Evolutionary conservation across 2,113 vertebrate species (phyloP), one percentile per base, ranked within the genome.

Genomic region (Syngnathus typhle): DNA sequence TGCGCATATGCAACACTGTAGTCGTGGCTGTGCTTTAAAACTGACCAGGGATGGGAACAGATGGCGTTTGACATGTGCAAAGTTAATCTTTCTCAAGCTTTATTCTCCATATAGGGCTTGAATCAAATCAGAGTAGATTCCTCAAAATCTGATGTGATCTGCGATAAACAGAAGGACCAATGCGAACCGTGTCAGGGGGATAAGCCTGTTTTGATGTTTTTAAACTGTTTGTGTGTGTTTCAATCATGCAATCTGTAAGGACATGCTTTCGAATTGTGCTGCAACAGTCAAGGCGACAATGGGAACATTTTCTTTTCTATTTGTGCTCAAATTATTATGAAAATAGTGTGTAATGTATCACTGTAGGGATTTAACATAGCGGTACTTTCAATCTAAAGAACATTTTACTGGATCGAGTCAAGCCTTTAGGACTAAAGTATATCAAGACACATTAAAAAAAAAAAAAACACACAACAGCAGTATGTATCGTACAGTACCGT

Each of bases 11-110:
- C 41, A 43, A 41, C 27, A 32, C 27, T 32, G 27, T 32, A 32
- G 27, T 3, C 27, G 27, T 59, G 39, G 1, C 61, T 60, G 43
- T 44, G 43, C 1, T 60, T 52, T 68, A 56, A 56, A 3, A 68
- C 37, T 23, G 18, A 65, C 16, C 54, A 7, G 51, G 3, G 44
- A 64, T 27, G 43, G 74, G 71, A 80, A 73, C 82, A 86, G 79
- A 84, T 82, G 84, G 79, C 6, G 4, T 71, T 27, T 82, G 74
- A 73, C 41, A 69, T 74, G 71, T 74, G 64, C 55, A 76, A 68
- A 69, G 60, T 76, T 83, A 86, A 88, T 79, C 79, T 74, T 68
- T 62, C 41, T 44, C 21, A 5, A 68, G 72, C 76, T 73, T 85
- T 84, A 82, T 73, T 46, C 54, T 71, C 62, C 64, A n/a, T 44